These are phyloP conservation scores for Morone chrysops DNA, from an alignment of 2,113 vertebrate species.

Conservation along the genomic window DNA sequence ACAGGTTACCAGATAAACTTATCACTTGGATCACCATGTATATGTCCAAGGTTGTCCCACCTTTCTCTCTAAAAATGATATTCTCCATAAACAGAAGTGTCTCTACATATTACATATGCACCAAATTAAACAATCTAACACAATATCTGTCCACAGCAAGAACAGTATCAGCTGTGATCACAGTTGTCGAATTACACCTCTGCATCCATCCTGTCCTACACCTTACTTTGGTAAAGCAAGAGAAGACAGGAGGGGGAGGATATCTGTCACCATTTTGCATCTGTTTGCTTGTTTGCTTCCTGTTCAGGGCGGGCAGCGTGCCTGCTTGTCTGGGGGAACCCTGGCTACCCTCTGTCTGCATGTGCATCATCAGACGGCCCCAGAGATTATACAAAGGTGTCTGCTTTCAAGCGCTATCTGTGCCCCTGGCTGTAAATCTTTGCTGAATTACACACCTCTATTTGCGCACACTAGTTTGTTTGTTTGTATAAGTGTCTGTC, in stretches of 20 bases:
- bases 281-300: slow-evolving; percentile 42
- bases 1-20: not conserved
- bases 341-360: slow-evolving; percentile 49
- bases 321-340: slow-evolving; percentile 61
- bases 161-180: not conserved
- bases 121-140: not conserved
- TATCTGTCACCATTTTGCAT: slow-evolving; percentile 39
- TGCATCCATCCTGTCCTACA: not conserved
- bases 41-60: not conserved
- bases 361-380: slow-evolving; percentile 20
- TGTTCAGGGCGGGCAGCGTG: slow-evolving; percentile 23
- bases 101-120: not conserved
- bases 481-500: slow-evolving; percentile 49
- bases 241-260: not conserved
- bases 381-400: slow-evolving; percentile 67
- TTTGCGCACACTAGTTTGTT: slow-evolving; percentile 32
- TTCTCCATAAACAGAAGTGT: not conserved
- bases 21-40: not conserved
- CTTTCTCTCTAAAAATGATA: not conserved
- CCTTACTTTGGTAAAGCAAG: not conserved
- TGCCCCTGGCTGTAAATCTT: slow-evolving; percentile 58
- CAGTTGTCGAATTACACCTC: slow-evolving; percentile 1
- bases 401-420: slow-evolving; percentile 53
- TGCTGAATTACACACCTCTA: slow-evolving; percentile 45
- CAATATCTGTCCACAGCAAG: not conserved